Base-by-base conservation (phyloP, 2,113 vertebrate genomes). In the Cyanoramphus novaezelandiae region DNA sequence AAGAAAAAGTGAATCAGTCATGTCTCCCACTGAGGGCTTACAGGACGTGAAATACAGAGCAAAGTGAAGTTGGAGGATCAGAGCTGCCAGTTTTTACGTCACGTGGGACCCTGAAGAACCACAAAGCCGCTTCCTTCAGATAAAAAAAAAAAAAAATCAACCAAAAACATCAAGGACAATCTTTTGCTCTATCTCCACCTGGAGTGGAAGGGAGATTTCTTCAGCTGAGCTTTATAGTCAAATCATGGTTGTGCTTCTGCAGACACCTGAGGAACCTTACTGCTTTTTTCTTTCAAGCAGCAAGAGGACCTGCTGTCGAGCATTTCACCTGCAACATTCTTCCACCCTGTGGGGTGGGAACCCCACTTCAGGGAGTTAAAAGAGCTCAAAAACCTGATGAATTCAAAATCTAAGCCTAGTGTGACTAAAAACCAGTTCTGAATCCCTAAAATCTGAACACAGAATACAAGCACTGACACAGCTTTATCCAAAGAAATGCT, bases 71-170 rank as follows among this genome's bases (percentile, higher is more conserved):
- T n/a, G 28, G 64, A 88, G 27, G 71, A 95, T 86, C 64, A 88
- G 90, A 94, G 82, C 69, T 86, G 88, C 46, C 86, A 86, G 76
- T 31, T 95, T 88, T 80, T 21, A 57, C 17, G 67, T 86, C 85
- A 80, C 3, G 4, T 4, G 13, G 71, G 55, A 93, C 33, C 24
- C 59, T n/a, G 79, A 81, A 93, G 65, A 37, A 37, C 50, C 60
- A 69, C 31, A 81, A 93, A 88, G 82, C 14, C 13, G 52, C 75
- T 94, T 95, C 44, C 4, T 2, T 37, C 35, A 76, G 77, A 90
- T 35, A 50, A 82, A 91, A 88, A 19, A 50, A 82, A 91, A 88
- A 19, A 44, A 62, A 39, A 11, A 37, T 37, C 39, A 31, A 31
- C 4, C 5, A 80, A 72, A 60, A 86, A 69, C 25, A 82, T 59